Evolutionary conservation across 2,888 invertebrate genomes (phyloP).

Genomic region (Ramazzottius varieornatus): DNA sequence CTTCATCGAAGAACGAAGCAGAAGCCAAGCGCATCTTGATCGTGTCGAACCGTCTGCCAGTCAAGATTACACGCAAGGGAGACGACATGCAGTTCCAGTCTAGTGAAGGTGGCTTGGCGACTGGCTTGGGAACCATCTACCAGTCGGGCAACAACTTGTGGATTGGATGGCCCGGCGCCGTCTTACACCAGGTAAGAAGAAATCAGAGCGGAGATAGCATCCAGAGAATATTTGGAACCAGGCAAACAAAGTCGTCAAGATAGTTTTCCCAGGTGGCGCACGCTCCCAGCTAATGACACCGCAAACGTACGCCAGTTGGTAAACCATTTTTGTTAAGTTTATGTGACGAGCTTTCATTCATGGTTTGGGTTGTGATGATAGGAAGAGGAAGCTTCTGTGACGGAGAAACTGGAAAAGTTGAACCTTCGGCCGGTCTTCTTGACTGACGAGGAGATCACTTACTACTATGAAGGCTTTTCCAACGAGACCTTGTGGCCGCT

Average conservation of each 20-base stretch:
- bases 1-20: too few relatives aligned
- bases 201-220: too few relatives aligned
- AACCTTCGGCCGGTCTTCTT: constrained; percentile 35
- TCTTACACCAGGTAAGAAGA: constrained; percentile 35
- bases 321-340: too few relatives aligned
- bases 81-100: constrained; percentile 29
- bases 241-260: too few relatives aligned
- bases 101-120: constrained; percentile 67
- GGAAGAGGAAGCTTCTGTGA: not conserved
- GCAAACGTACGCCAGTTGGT: too few relatives aligned
- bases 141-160: constrained; percentile 55
- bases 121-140: constrained; percentile 66
- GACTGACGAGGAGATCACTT: constrained; percentile 46
- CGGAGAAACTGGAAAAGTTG: not conserved
- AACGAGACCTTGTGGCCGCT: constrained; percentile 69
- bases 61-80: constrained; percentile 50
- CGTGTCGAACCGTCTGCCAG: constrained; percentile 65
- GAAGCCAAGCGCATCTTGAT: constrained; percentile 46
- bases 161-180: constrained; percentile 74
- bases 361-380: too few relatives aligned
- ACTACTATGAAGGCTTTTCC: constrained; percentile 72
- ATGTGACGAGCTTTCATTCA: too few relatives aligned
- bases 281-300: too few relatives aligned
- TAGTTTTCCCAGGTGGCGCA: too few relatives aligned
- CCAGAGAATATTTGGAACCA: too few relatives aligned